Percentiles rank a stretch among this genome's conserved stretches.
phyloP scores from a whole-genome alignment of 2,888 invertebrate species.

The Eupeodes luniger region DNA sequence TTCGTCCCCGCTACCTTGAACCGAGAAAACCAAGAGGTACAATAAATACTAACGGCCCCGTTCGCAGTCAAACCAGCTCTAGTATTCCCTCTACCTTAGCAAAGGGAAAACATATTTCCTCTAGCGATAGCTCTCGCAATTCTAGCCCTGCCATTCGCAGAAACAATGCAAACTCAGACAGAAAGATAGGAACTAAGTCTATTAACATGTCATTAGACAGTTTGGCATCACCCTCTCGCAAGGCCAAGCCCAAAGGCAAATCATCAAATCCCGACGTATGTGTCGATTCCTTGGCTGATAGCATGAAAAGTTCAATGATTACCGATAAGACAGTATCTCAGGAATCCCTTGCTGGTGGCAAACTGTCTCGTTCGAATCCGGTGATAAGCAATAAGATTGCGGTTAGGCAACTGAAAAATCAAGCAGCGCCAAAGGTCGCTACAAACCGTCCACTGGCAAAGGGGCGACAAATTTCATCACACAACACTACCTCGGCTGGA shows the following conservation, averaged over 20 bases:
- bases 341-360: constrained; percentile 81
- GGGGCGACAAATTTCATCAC: constrained; percentile 67
- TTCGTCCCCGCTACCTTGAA: constrained; percentile 88
- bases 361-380: constrained; percentile 81
- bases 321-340: constrained; percentile 84
- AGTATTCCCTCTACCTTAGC: constrained; percentile 80
- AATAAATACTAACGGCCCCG: constrained; percentile 77
- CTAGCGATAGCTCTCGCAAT: constrained; percentile 83
- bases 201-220: constrained; percentile 83
- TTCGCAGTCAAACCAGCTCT: constrained; percentile 82
- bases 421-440: constrained; percentile 43
- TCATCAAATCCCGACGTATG: constrained; percentile 79
- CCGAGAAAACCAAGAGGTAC: constrained; percentile 83
- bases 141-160: constrained; percentile 82
- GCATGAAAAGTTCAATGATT: constrained; percentile 83
- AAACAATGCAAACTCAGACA: constrained; percentile 73
- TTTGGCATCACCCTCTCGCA: constrained; percentile 81
- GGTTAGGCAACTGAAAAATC: constrained; percentile 44
- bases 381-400: constrained; percentile 78
- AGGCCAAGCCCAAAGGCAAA: constrained; percentile 77
- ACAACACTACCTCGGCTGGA: constrained; percentile 81
- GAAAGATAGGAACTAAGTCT: constrained; percentile 81
- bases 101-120: constrained; percentile 82
- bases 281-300: constrained; percentile 83
- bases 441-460: constrained; percentile 58